Evolutionary conservation across 1,140 invertebrate species (phyloP).

Genomic region (Leptopilina boulardi): DNA sequence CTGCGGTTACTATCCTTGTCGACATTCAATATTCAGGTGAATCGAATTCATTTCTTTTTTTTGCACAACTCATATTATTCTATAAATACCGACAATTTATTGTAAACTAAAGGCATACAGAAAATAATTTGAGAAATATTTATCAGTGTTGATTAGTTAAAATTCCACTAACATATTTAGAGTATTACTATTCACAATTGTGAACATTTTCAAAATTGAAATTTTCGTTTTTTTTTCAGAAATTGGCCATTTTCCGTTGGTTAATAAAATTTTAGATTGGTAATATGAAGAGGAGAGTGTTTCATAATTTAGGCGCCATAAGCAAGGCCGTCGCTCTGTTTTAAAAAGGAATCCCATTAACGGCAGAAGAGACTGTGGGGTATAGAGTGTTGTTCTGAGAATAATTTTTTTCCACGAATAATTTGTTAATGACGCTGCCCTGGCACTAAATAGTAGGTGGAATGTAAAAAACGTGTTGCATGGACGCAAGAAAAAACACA

Average conservation of each 20-base stretch:
- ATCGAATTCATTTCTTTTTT: not conserved
- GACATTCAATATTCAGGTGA: conserved; percentile 30
- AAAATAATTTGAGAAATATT: too few species aligned
- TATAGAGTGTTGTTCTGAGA: conserved; percentile 14
- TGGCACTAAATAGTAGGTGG: conserved; percentile 57
- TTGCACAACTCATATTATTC: not conserved
- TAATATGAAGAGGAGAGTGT: not conserved
- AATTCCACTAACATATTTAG: too few species aligned
- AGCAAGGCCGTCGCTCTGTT: conserved; percentile 19
- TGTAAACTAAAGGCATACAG: not conserved
- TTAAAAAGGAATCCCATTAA: conserved; percentile 18
- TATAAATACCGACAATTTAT: not conserved
- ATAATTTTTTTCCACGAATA: conserved; percentile 54
- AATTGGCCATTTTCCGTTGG: too few species aligned
- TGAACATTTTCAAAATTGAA: too few species aligned
- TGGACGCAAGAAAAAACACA: conserved; percentile 5
- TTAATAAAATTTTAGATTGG: too few species aligned
- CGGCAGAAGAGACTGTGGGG: conserved; percentile 6
- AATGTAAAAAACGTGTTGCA: conserved; percentile 57
- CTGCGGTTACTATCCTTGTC: conserved; percentile 4
- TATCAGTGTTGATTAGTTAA: too few species aligned
- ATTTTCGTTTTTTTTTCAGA: too few species aligned
- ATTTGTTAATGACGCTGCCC: conserved; percentile 59
- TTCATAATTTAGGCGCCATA: conserved; percentile 33
- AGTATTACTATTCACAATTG: too few species aligned